Evolutionary conservation across 1,140 invertebrate genomes (phyloP).

Genomic region (Euwallacea similis): DNA sequence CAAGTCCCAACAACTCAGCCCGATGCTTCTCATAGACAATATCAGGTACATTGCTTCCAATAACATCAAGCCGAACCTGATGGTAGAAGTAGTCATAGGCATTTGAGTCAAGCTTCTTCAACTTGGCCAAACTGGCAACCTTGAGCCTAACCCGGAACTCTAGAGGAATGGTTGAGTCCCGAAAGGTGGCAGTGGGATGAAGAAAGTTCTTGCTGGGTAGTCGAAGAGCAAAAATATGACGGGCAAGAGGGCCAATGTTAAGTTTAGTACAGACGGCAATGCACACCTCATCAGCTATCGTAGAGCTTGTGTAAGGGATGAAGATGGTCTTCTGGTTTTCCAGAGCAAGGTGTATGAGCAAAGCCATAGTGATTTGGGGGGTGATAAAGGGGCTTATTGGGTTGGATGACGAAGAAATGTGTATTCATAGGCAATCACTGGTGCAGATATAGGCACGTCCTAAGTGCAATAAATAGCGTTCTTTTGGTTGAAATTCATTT

Average conservation of each 20-base stretch:
- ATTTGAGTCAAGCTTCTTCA: slow-evolving; percentile 69
- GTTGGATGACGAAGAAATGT: too few species aligned
- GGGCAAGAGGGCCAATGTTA: slow-evolving; percentile 71
- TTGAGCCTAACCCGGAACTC: slow-evolving; percentile 80
- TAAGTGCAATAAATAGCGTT: too few species aligned
- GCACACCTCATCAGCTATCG: slow-evolving; percentile 71
- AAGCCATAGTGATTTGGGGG: slow-evolving; percentile 26
- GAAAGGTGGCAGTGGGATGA: slow-evolving; percentile 60
- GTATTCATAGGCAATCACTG: too few species aligned
- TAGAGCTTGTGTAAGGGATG: slow-evolving; percentile 48
- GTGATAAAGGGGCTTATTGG: too few species aligned
- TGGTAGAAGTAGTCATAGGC: slow-evolving; percentile 85
- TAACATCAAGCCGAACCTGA: slow-evolving; percentile 79
- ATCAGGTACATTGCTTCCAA: slow-evolving; percentile 75
- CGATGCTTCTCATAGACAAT: slow-evolving; percentile 75
- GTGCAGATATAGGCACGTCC: too few species aligned
- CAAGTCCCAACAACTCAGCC: slow-evolving; percentile 75
- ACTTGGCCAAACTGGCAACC: slow-evolving; percentile 63
- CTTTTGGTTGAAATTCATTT: too few species aligned
- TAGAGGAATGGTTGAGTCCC: slow-evolving; percentile 59
- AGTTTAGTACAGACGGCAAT: slow-evolving; percentile 68
- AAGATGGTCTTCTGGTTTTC: slow-evolving; percentile 53
- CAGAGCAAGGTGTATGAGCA: slow-evolving; percentile 43
- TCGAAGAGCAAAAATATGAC: slow-evolving; percentile 75
- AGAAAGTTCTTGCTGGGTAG: slow-evolving; percentile 63